These are phyloP conservation scores for Psettodes erumei DNA, from an alignment of 2,113 vertebrate species.

Conservation along the genomic window DNA sequence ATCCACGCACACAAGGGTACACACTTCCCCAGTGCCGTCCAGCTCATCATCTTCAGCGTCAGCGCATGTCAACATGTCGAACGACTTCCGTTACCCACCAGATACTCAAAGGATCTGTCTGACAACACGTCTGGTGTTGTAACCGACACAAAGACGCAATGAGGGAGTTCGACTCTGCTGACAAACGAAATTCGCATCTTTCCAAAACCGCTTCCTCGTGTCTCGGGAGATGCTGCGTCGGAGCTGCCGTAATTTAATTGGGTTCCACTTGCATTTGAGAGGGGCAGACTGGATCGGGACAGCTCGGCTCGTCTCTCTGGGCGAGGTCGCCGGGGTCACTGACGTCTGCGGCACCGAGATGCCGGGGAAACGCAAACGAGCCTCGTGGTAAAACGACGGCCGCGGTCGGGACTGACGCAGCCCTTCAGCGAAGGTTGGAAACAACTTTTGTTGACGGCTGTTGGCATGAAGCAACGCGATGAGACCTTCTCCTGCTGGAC, in stretches of 20 bases:
- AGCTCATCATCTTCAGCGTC: conserved; percentile 57
- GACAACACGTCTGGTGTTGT: conserved; percentile 9
- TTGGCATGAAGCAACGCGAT: too few relatives aligned
- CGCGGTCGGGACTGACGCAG: too few relatives aligned
- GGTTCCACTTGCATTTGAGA: neutral
- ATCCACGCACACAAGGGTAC: too few relatives aligned
- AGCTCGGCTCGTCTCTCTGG: neutral
- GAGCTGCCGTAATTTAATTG: neutral
- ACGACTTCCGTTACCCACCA: conserved; percentile 11
- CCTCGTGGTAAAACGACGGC: too few relatives aligned
- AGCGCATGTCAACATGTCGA: conserved; percentile 26
- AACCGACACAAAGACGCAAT: conserved; percentile 4
- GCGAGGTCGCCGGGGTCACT: neutral
- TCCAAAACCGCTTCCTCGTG: neutral
- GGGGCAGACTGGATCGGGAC: too few relatives aligned
- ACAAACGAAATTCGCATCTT: neutral
- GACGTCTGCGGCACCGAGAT: neutral
- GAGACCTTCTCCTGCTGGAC: too few relatives aligned
- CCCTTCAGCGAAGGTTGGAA: neutral
- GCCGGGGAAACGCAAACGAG: too few relatives aligned
- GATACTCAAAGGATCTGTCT: conserved; percentile 4
- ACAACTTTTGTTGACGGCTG: too few relatives aligned
- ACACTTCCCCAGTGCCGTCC: conserved; percentile 37
- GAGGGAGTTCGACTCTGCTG: neutral
- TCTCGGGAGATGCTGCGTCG: neutral